Evolutionary conservation across 2,797 vertebrate genomes (phyloP).

Genomic region (Pangasius larnaudii): DNA sequence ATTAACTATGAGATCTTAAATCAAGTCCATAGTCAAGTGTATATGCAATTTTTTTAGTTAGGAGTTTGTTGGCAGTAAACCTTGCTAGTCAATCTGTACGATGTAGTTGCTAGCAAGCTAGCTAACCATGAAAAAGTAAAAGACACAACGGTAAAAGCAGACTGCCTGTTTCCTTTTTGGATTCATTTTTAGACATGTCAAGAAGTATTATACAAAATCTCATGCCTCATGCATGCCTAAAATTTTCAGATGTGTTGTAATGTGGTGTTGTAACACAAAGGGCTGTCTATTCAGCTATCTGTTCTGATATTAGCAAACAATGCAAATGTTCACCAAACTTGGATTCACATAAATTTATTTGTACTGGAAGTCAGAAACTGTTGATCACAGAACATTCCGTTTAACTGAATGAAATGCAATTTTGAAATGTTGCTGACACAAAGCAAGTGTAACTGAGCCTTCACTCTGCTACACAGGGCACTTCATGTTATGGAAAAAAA

Average conservation of each 20-base stretch:
- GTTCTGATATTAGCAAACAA: neutral
- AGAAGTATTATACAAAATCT: neutral
- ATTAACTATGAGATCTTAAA: neutral
- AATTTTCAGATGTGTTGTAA: neutral
- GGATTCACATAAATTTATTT: neutral
- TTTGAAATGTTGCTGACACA: neutral
- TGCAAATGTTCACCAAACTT: neutral
- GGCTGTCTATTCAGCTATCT: neutral
- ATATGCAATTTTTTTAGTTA: neutral
- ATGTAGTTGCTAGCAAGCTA: neutral
- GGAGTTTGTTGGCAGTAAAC: neutral
- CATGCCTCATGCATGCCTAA: neutral
- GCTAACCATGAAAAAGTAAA: neutral
- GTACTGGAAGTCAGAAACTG: neutral
- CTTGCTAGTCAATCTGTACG: neutral
- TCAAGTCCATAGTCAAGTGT: neutral
- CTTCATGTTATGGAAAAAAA: neutral
- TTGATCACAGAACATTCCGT: neutral
- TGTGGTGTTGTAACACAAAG: neutral
- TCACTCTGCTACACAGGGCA: neutral
- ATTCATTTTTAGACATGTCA: neutral
- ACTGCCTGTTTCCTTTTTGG: neutral
- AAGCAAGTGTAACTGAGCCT: neutral
- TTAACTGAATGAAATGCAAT: neutral
- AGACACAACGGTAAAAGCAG: neutral